These are phyloP conservation scores for Ceratotherium simum DNA, from an alignment of 2,113 vertebrate genomes.

Conservation along the genomic window DNA sequence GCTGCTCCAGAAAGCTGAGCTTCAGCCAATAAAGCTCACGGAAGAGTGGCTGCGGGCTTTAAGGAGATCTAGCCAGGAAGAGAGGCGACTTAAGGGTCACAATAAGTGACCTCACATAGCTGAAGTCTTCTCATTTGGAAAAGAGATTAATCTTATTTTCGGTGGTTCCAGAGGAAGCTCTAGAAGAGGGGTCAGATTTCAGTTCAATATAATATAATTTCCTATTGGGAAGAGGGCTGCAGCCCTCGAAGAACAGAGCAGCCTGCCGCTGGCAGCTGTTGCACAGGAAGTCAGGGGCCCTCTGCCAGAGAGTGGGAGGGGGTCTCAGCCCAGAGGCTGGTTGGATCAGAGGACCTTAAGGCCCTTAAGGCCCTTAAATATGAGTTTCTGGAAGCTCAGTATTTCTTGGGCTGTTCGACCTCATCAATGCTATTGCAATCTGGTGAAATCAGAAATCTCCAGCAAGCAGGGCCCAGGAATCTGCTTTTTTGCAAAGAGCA, in stretches of 20 bases:
- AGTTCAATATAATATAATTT: rapidly evolving
- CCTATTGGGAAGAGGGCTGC: rapidly evolving
- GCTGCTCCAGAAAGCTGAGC: rapidly evolving
- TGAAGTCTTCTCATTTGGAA: background rate
- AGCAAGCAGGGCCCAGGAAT: background rate
- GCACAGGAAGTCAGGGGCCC: rapidly evolving
- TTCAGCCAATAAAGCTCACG: rapidly evolving
- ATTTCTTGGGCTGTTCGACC: rapidly evolving
- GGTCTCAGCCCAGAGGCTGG: rapidly evolving
- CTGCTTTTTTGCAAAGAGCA: background rate
- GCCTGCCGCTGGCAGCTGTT: rapidly evolving
- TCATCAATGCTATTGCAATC: rapidly evolving
- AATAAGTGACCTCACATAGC: rapidly evolving
- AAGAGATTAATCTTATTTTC: background rate
- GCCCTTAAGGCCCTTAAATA: rapidly evolving
- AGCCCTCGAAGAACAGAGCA: rapidly evolving
- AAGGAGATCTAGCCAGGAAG: rapidly evolving
- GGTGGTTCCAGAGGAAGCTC: background rate
- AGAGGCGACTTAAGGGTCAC: rapidly evolving
- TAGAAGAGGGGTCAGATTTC: rapidly evolving
- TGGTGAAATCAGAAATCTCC: background rate
- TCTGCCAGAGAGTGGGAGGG: rapidly evolving
- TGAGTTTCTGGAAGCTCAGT: background rate
- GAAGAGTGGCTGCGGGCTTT: background rate
- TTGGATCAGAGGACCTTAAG: rapidly evolving